Conservation (phyloP, 2,888 invertebrate genomes). For the Esperia sulphurella region DNA sequence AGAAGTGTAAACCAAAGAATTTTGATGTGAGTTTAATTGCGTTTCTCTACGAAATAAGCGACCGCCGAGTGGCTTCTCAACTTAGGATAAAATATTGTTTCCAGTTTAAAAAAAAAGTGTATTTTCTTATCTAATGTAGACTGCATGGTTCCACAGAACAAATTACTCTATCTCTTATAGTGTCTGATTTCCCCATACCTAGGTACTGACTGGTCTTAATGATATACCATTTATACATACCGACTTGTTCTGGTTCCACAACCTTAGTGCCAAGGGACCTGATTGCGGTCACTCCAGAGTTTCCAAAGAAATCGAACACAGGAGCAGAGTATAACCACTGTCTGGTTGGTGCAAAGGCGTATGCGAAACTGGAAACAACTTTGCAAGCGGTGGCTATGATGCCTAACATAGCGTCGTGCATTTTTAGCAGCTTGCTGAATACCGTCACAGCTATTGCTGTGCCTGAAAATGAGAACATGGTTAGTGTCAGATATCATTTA, state of each 20-base stretch:
- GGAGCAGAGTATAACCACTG: slow-evolving; percentile 66
- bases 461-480: slow-evolving; percentile 41
- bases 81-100: too few relatives aligned
- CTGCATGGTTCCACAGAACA: too few relatives aligned
- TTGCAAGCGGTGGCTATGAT: slow-evolving; percentile 69
- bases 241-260: slow-evolving; percentile 72
- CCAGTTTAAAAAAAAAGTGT: too few relatives aligned
- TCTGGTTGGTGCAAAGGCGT: slow-evolving; percentile 60
- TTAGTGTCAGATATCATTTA: too few relatives aligned
- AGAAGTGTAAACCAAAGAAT: too few relatives aligned
- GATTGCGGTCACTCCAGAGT: slow-evolving; percentile 73
- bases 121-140: too few relatives aligned
- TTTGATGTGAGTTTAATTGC: too few relatives aligned
- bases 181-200: too few relatives aligned
- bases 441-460: slow-evolving; percentile 63
- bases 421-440: slow-evolving; percentile 61
- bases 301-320: slow-evolving; percentile 72
- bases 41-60: too few relatives aligned
- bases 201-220: too few relatives aligned
- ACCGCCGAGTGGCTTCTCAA: too few relatives aligned
- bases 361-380: slow-evolving; percentile 56
- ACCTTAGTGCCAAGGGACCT: slow-evolving; percentile 78
- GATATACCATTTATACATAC: slow-evolving; percentile 29
- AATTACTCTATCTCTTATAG: too few relatives aligned
- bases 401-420: slow-evolving; percentile 69